Evolutionary conservation across 2,888 invertebrate species (phyloP).

Genomic region (Campoletis raptor): DNA sequence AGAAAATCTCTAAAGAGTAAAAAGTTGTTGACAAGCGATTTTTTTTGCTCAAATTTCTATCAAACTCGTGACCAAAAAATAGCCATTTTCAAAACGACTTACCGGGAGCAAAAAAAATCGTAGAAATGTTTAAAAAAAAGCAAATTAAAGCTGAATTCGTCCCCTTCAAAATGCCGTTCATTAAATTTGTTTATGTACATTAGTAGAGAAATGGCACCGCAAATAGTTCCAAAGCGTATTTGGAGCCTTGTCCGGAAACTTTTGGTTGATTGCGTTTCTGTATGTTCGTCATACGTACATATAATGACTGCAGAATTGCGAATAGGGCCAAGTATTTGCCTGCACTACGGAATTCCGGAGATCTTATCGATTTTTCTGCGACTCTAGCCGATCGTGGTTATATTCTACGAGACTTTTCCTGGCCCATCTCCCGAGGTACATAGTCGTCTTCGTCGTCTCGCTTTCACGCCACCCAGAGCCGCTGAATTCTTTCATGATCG

Average conservation of each 20-base stretch:
- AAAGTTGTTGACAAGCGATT: background rate
- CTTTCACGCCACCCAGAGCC: constrained; percentile 66
- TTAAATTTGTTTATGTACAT: background rate
- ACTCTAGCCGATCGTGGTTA: constrained; percentile 44
- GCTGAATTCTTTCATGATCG: constrained; percentile 70
- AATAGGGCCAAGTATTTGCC: constrained; percentile 61
- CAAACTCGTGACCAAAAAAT: background rate
- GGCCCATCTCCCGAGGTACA: constrained; percentile 12
- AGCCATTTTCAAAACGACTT: background rate
- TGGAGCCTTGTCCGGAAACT: background rate
- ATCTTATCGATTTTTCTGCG: constrained; percentile 67
- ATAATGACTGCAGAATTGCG: constrained; percentile 45
- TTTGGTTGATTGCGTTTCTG: background rate
- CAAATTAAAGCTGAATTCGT: background rate
- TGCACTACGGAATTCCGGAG: constrained; percentile 65
- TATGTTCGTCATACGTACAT: background rate
- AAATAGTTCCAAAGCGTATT: background rate
- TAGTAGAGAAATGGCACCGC: background rate
- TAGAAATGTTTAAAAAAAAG: background rate
- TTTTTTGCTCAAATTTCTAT: background rate
- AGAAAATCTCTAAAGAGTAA: background rate
- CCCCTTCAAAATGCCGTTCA: background rate
- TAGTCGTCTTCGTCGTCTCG: constrained; percentile 55
- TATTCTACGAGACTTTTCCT: constrained; percentile 8
- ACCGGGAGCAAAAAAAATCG: background rate